Conservation (phyloP, 2,797 vertebrate genomes). For the Falco columbarius region DNA sequence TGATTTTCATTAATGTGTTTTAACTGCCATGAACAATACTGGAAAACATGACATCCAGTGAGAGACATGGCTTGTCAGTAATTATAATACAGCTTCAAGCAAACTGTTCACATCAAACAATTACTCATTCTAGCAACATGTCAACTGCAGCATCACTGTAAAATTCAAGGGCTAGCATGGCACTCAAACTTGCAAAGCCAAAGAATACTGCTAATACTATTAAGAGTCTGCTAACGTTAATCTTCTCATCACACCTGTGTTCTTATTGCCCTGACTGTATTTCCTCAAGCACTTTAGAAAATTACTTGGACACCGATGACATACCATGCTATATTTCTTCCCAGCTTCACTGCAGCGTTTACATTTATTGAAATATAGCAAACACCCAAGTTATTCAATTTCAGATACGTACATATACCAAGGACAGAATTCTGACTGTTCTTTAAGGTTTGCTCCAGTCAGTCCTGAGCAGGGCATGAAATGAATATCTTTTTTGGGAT, state of each 20-base stretch:
- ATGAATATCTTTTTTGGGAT: constrained; percentile 97
- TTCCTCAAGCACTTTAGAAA: not conserved
- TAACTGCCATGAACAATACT: not conserved
- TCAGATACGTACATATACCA: constrained; percentile 92
- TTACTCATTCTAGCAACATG: not conserved
- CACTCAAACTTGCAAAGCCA: not conserved
- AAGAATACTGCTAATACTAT: not conserved
- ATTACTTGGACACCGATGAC: not conserved
- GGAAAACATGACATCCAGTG: not conserved
- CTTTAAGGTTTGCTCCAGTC: constrained; percentile 96
- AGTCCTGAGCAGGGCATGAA: constrained; percentile 99
- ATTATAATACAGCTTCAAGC: not conserved
- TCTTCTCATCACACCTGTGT: not conserved
- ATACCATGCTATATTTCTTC: not conserved
- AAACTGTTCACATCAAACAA: not conserved
- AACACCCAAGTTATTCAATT: not conserved
- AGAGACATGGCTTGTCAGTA: not conserved
- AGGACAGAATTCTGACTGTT: constrained; percentile 90
- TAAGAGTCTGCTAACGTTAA: not conserved
- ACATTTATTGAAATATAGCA: not conserved
- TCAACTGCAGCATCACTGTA: not conserved
- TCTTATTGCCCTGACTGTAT: not conserved
- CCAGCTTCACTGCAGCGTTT: not conserved
- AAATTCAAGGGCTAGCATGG: not conserved
- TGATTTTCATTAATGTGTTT: not conserved